These are phyloP conservation scores for Lutraria lutraria DNA, from an alignment of 2,888 invertebrate genomes.

Conservation along the genomic window DNA sequence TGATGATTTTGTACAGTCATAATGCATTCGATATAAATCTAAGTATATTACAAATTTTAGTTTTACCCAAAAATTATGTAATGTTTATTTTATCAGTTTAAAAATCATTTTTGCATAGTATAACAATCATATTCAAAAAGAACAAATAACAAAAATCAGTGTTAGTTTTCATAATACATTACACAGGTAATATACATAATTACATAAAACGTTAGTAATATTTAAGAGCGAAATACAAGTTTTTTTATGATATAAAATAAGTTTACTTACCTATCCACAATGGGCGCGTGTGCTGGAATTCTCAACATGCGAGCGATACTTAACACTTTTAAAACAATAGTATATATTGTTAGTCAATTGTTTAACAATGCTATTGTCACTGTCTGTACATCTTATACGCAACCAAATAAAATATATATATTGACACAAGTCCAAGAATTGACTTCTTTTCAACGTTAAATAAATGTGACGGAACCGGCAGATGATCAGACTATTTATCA, in stretches of 20 bases:
- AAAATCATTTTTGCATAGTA: not conserved
- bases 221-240: not conserved
- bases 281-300: conserved; percentile 42
- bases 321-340: not conserved
- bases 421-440: conserved; percentile 12
- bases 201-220: not conserved
- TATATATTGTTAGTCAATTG: not conserved
- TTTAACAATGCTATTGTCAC: not conserved
- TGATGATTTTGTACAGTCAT: not conserved
- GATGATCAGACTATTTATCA: conserved; percentile 42
- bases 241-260: not conserved
- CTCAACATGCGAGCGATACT: conserved; percentile 47
- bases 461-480: not conserved
- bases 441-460: not conserved
- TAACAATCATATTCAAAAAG: too few relatives aligned
- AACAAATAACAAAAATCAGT: too few relatives aligned
- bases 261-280: conserved; percentile 35
- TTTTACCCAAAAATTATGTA: not conserved
- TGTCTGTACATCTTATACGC: not conserved
- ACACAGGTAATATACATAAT: not conserved
- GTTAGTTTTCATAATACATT: too few relatives aligned
- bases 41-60: not conserved
- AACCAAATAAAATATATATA: not conserved
- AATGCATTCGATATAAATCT: not conserved
- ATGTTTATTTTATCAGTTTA: not conserved